Evolutionary conservation across 2,888 invertebrate genomes (phyloP).

Genomic region (Eurois occulta): DNA sequence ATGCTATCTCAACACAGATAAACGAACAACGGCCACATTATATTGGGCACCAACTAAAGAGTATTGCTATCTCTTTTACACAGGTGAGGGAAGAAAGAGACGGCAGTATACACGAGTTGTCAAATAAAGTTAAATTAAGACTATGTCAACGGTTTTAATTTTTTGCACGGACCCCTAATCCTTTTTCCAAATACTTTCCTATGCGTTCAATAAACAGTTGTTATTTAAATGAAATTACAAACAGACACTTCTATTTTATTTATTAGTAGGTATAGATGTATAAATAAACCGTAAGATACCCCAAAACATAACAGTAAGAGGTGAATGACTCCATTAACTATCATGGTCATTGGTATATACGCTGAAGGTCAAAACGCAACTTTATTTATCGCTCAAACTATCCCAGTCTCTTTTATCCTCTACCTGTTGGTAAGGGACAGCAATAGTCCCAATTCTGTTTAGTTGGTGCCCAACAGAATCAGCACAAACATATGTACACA

Average conservation of each 20-base stretch:
- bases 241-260: too few species aligned
- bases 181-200: too few species aligned
- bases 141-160: neutral
- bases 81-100: neutral
- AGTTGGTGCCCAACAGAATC: conserved; percentile 33
- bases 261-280: too few species aligned
- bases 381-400: neutral
- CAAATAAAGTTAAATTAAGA: neutral
- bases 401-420: neutral
- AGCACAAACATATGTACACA: conserved; percentile 46
- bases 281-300: neutral
- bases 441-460: neutral
- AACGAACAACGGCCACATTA: conserved; percentile 46
- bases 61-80: conserved; percentile 13
- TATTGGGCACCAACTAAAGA: conserved; percentile 5
- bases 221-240: too few species aligned
- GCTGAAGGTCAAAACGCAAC: neutral
- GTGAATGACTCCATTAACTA: neutral
- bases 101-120: neutral
- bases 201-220: too few species aligned
- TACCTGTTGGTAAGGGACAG: conserved; percentile 20
- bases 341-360: too few species aligned
- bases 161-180: too few species aligned
- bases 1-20: conserved; percentile 49
- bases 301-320: neutral